Percentiles rank a stretch among this genome's conserved stretches.
phyloP scores from a whole-genome alignment of 2,113 vertebrate species.

The Neodon shergylaensis region DNA sequence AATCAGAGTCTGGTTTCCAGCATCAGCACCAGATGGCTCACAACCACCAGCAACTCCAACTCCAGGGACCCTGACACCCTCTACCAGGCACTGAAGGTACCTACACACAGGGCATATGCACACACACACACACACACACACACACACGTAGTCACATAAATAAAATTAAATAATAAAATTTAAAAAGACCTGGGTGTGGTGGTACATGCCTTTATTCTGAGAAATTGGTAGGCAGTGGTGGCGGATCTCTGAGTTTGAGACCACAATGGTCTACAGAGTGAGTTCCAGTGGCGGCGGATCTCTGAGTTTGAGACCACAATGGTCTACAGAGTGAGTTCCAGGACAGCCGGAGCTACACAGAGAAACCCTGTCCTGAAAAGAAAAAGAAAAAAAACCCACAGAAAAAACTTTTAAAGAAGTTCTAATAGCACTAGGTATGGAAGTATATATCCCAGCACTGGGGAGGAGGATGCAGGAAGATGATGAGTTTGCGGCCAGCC shows the following conservation, averaged over 20 bases:
- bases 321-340: not conserved
- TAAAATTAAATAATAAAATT: not conserved
- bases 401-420: not conserved
- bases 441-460: not conserved
- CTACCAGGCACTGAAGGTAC: not conserved
- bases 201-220: not conserved
- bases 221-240: not conserved
- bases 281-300: not conserved
- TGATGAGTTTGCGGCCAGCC: not conserved
- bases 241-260: not conserved
- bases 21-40: not conserved
- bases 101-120: not conserved
- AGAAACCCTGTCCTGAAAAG: not conserved
- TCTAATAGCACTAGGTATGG: not conserved
- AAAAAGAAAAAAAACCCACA: not conserved
- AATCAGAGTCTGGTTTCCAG: not conserved
- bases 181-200: not conserved
- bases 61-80: not conserved
- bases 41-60: not conserved
- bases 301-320: not conserved
- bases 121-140: not conserved
- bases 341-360: not conserved
- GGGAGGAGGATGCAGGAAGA: not conserved
- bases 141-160: not conserved
- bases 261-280: not conserved